Evolutionary conservation across 2,888 invertebrate genomes (phyloP).

Genomic region (Ernsta delagoae): DNA sequence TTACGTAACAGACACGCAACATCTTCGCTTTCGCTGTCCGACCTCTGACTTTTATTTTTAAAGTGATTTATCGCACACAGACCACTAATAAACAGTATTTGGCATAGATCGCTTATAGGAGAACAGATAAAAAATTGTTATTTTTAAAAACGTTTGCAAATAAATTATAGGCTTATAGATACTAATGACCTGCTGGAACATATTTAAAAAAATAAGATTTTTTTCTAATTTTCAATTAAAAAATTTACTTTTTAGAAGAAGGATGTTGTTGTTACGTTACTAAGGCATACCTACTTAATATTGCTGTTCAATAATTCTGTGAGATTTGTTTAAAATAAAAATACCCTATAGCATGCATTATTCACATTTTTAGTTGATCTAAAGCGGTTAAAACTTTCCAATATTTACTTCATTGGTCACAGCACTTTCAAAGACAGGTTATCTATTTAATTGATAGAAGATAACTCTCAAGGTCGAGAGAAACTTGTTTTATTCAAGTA

Average conservation of each 20-base stretch:
- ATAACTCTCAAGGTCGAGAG: slow-evolving; percentile 3
- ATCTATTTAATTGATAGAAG: slow-evolving; percentile 3
- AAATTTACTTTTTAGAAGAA: too few species aligned
- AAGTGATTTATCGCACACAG: slow-evolving; percentile 15
- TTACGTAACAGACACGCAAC: slow-evolving; percentile 27
- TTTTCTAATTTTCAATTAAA: too few species aligned
- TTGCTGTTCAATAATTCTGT: too few species aligned
- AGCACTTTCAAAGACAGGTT: slow-evolving; percentile 50
- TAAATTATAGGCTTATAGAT: too few species aligned
- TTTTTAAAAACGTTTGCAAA: not conserved
- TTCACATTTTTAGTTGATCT: too few species aligned
- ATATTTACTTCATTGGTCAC: slow-evolving; percentile 47
- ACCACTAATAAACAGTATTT: not conserved
- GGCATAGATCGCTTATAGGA: not conserved
- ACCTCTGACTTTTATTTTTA: slow-evolving; percentile 33
- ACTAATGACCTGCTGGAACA: too few species aligned
- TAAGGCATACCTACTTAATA: too few species aligned
- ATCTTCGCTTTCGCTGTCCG: slow-evolving; percentile 29
- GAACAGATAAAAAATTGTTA: not conserved
- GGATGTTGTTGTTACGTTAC: too few species aligned
- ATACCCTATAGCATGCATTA: too few species aligned
- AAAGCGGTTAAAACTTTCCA: slow-evolving; percentile 24
- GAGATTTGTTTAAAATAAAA: too few species aligned
- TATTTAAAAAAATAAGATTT: too few species aligned
- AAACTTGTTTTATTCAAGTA: not conserved